phyloP scores from a whole-genome alignment of 2,888 invertebrate genomes.

The Drosophila anomalipes region DNA sequence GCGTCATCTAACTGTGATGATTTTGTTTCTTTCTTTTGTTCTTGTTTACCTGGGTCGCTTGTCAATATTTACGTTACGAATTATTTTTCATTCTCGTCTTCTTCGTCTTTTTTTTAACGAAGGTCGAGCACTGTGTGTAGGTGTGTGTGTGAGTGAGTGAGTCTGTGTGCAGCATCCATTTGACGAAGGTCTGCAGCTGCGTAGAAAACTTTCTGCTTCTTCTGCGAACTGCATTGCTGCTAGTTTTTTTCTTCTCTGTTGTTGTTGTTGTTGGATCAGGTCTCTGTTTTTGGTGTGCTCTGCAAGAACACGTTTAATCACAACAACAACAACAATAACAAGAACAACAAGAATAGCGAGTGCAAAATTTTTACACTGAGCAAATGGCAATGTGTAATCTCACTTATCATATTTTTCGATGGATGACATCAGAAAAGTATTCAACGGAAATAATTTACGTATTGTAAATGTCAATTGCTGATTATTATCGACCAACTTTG shows the following conservation, averaged over 20 bases:
- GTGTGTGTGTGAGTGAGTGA: not conserved
- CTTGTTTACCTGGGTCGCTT: conserved; percentile 33
- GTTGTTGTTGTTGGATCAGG: conserved; percentile 4
- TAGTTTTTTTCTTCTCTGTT: not conserved
- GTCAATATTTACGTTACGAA: conserved; percentile 68
- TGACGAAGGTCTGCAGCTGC: conserved; percentile 51
- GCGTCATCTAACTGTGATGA: conserved; percentile 46
- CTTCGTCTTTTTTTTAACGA: conserved; percentile 37
- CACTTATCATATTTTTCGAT: not conserved
- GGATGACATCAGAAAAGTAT: not conserved
- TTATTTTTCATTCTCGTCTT: conserved; percentile 23
- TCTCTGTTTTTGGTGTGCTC: conserved; percentile 4
- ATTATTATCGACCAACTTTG: conserved; percentile 11
- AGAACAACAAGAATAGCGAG: conserved; percentile 9
- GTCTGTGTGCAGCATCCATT: conserved; percentile 25
- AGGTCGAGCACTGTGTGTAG: conserved; percentile 47
- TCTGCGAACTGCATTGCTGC: not conserved
- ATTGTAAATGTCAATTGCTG: not conserved
- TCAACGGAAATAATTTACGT: not conserved
- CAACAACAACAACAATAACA: conserved; percentile 4
- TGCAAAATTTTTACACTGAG: conserved; percentile 24
- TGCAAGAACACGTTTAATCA: conserved; percentile 32
- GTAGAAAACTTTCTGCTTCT: conserved; percentile 24
- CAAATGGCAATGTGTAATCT: not conserved
- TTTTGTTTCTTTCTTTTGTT: conserved; percentile 19